Conservation (phyloP, 2,113 vertebrate genomes). For the Piprites chloris region DNA sequence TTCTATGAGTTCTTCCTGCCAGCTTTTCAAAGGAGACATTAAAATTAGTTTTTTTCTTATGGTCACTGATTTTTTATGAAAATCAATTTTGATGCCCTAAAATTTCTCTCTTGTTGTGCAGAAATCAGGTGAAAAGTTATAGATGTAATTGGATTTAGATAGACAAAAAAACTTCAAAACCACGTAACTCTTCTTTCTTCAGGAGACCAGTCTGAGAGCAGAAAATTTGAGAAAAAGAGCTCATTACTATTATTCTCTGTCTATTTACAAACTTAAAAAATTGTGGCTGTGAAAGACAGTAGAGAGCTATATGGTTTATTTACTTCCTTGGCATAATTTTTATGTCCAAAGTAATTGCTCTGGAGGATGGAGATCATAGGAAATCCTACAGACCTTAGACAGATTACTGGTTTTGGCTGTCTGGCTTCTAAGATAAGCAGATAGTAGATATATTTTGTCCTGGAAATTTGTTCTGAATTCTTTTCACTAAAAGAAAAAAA, state of each 20-base stretch:
- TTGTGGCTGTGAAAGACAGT: background rate
- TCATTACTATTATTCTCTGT: background rate
- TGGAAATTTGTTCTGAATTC: background rate
- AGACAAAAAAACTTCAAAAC: background rate
- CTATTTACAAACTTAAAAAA: background rate
- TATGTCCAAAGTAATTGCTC: background rate
- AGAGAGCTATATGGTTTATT: background rate
- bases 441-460: background rate
- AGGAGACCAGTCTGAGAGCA: background rate
- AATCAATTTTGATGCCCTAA: background rate
- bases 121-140: background rate
- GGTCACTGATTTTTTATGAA: background rate
- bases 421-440: background rate
- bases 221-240: background rate
- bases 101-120: background rate
- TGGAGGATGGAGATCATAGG: background rate
- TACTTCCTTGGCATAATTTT: background rate
- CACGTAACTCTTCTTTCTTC: background rate
- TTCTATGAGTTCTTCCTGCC: background rate
- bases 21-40: background rate
- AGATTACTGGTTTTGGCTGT: background rate
- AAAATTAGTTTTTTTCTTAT: background rate
- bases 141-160: background rate
- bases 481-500: background rate
- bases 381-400: background rate